phyloP scores from a whole-genome alignment of 1,140 invertebrate species.

The Babylonia areolata region DNA sequence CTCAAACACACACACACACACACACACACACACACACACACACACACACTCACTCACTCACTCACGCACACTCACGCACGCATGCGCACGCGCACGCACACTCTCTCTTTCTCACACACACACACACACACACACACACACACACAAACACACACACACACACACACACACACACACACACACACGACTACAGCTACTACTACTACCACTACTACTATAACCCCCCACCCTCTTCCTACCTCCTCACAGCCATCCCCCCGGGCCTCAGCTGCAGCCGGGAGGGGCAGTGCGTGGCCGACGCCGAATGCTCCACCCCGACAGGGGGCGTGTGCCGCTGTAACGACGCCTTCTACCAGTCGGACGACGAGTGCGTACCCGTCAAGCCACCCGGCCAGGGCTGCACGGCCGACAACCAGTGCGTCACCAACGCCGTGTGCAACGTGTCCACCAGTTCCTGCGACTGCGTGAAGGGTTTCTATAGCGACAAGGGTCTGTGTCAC shows the following conservation, averaged over 20 bases:
- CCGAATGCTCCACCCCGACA: slow-evolving; percentile 16
- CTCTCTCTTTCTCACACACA: too few relatives aligned
- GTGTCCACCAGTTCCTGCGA: slow-evolving; percentile 20
- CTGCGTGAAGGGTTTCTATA: slow-evolving; percentile 16
- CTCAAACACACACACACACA: too few relatives aligned
- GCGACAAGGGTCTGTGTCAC: slow-evolving; percentile 21
- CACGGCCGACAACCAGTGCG: slow-evolving; percentile 36
- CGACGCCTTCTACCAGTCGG: slow-evolving; percentile 33
- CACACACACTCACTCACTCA: too few relatives aligned
- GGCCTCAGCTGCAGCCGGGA: neutral
- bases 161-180: too few relatives aligned
- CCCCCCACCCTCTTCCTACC: too few relatives aligned
- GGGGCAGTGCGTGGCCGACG: slow-evolving; percentile 36
- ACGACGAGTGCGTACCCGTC: slow-evolving; percentile 25
- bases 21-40: too few relatives aligned
- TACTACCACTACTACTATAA: too few relatives aligned
- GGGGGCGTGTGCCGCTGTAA: slow-evolving; percentile 27
- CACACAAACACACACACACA: too few relatives aligned
- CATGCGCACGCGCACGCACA: too few relatives aligned
- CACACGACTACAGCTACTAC: too few relatives aligned
- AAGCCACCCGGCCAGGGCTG: slow-evolving; percentile 10
- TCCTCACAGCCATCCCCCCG: neutral
- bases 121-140: too few relatives aligned
- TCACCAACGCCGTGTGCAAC: slow-evolving; percentile 39
- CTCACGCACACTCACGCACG: too few relatives aligned